These are phyloP conservation scores for Porites lobata DNA, from an alignment of 92 coral and sea anemone genomes.

Conservation along the genomic window DNA sequence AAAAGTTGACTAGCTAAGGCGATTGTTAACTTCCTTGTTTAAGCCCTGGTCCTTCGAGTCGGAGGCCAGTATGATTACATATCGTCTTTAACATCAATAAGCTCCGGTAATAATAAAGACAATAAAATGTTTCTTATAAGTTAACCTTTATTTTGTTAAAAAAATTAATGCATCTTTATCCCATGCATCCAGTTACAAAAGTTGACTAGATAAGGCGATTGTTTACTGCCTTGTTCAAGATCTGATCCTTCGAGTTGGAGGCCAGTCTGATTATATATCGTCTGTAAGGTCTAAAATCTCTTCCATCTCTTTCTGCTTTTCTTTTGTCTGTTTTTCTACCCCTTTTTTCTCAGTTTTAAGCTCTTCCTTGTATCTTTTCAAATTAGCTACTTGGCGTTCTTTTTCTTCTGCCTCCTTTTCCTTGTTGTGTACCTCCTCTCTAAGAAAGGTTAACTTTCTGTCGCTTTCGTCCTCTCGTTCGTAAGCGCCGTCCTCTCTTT, in stretches of 20 bases:
- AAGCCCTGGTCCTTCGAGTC: no score
- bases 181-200: neutral
- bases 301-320: conserved; percentile 74
- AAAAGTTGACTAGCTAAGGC: no score
- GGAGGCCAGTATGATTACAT: no score
- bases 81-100: no score
- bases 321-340: conserved; percentile 23
- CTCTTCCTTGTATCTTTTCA: conserved; percentile 66
- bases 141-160: neutral
- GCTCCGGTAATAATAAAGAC: no score
- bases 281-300: conserved; percentile 58
- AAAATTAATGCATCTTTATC: neutral
- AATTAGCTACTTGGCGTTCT: conserved; percentile 67
- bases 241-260: neutral
- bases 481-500: conserved; percentile 78
- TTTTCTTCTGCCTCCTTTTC: conserved; percentile 72
- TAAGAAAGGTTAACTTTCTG: conserved; percentile 74
- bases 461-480: conserved; percentile 79
- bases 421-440: conserved; percentile 68
- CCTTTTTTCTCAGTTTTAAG: conserved; percentile 65
- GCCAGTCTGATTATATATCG: neutral
- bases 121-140: neutral
- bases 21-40: no score
- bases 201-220: neutral
- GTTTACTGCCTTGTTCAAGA: neutral